These are phyloP conservation scores for Coptodon rendalli DNA, from an alignment of 2,113 vertebrate species.

Conservation along the genomic window DNA sequence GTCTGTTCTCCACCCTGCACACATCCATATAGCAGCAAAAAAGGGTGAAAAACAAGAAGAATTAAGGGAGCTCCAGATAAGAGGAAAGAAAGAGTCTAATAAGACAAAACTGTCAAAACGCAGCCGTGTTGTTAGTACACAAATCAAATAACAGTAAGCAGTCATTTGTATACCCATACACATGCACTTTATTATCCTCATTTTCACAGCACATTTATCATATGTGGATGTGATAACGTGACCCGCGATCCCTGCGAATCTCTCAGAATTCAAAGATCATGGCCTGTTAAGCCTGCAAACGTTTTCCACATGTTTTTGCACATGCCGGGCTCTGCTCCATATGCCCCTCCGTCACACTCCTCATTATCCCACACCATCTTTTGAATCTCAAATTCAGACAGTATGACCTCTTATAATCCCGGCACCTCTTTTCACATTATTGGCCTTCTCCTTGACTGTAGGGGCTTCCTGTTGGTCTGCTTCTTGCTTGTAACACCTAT, in stretches of 20 bases:
- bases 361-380: slow-evolving; percentile 59
- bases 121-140: neutral
- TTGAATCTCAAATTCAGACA: slow-evolving; percentile 38
- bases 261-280: slow-evolving; percentile 47
- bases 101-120: neutral
- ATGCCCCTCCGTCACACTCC: slow-evolving; percentile 35
- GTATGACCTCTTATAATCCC: slow-evolving; percentile 12
- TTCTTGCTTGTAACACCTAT: slow-evolving; percentile 37
- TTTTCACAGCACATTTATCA: slow-evolving; percentile 61
- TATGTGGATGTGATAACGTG: slow-evolving; percentile 61
- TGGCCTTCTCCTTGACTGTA: neutral
- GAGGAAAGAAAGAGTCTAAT: neutral
- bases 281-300: slow-evolving; percentile 59
- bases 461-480: slow-evolving; percentile 4
- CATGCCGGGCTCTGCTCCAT: slow-evolving; percentile 20
- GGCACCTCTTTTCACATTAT: neutral
- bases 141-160: neutral
- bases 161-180: neutral
- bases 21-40: neutral
- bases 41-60: neutral
- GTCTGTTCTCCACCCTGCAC: neutral
- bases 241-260: slow-evolving; percentile 40
- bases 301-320: slow-evolving; percentile 67
- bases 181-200: slow-evolving; percentile 21
- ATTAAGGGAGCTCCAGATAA: neutral